These are phyloP conservation scores for Pocillopora verrucosa DNA, from an alignment of 64 coral and sea anemone species.

Conservation along the genomic window DNA sequence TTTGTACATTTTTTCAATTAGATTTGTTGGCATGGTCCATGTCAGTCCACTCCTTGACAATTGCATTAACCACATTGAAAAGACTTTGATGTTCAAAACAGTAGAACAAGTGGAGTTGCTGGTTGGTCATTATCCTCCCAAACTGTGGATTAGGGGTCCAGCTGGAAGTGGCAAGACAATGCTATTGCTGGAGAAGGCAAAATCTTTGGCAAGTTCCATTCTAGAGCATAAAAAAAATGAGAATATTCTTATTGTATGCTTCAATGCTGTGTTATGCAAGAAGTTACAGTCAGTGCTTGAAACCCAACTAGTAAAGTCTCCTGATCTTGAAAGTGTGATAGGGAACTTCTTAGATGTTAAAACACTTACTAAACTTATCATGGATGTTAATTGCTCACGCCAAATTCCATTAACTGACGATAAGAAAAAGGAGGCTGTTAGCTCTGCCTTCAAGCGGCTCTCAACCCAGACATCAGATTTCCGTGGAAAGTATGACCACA, in stretches of 20 bases:
- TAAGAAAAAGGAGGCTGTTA: neutral
- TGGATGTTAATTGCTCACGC: no score
- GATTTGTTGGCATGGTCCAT: constrained; percentile 3
- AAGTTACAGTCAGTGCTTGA: neutral
- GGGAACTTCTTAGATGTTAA: neutral
- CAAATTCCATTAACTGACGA: no score
- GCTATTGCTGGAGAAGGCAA: constrained; percentile 45
- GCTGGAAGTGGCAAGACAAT: constrained; percentile 75
- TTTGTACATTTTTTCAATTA: neutral
- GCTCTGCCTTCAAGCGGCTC: neutral
- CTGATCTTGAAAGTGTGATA: neutral
- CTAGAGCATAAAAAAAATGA: neutral
- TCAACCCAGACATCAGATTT: neutral
- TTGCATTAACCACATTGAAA: neutral
- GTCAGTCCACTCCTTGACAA: neutral
- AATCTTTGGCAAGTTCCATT: constrained; percentile 15
- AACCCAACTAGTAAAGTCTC: neutral
- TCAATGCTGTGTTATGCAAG: constrained; percentile 29
- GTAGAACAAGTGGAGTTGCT: constrained; percentile 13
- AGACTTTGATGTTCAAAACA: neutral
- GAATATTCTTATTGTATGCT: constrained; percentile 59
- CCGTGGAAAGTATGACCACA: constrained; percentile 50
- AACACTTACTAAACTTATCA: neutral
- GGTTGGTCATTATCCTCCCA: neutral
- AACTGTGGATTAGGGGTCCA: constrained; percentile 68